These are phyloP conservation scores for Orbicella faveolata DNA, from an alignment of 64 coral and sea anemone genomes.

Conservation along the genomic window DNA sequence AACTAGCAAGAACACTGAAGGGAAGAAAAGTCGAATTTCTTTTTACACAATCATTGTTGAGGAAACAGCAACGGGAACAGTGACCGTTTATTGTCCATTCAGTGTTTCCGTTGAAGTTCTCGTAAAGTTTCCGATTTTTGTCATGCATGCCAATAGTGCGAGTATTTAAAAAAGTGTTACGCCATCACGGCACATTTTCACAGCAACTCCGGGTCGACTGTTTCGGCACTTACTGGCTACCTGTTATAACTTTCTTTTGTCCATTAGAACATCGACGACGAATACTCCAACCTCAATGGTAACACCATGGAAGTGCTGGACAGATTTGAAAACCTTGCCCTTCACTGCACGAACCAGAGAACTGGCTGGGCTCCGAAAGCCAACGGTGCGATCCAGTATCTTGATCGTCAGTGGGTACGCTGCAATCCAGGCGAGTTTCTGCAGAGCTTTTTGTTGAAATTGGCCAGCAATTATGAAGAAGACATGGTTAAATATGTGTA, in stretches of 20 bases:
- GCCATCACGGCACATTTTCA: too few species aligned
- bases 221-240: too few species aligned
- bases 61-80: too few species aligned
- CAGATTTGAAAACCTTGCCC: slow-evolving; percentile 32
- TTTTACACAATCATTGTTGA: too few species aligned
- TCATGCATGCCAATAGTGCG: too few species aligned
- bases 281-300: background rate
- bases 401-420: slow-evolving; percentile 47
- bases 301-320: slow-evolving; percentile 2
- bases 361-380: slow-evolving; percentile 47
- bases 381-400: slow-evolving; percentile 40
- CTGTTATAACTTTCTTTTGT: background rate
- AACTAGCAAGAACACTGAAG: too few species aligned
- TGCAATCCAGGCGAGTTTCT: slow-evolving; percentile 49
- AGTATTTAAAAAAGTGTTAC: too few species aligned
- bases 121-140: too few species aligned
- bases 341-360: slow-evolving; percentile 3
- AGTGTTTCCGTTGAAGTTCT: too few species aligned
- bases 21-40: too few species aligned
- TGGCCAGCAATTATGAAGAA: slow-evolving; percentile 19
- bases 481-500: slow-evolving; percentile 59
- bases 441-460: slow-evolving; percentile 22
- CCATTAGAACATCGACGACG: slow-evolving; percentile 14
- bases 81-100: too few species aligned
- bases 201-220: too few species aligned